phyloP scores from a whole-genome alignment of 2,113 vertebrate species.

The Zonotrichia leucophrys region DNA sequence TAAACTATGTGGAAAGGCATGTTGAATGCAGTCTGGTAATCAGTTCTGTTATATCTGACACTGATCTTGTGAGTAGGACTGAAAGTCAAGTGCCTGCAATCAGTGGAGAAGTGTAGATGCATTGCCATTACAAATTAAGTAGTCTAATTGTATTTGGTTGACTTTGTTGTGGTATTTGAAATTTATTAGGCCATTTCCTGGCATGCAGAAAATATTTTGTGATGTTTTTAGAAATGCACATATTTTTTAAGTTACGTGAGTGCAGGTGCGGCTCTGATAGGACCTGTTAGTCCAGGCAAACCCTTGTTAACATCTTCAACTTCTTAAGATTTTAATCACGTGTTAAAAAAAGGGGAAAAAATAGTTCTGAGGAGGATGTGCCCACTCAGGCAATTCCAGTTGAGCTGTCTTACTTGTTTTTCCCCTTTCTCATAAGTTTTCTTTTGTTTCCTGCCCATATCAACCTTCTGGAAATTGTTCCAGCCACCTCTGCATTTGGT shows the following conservation, averaged over 20 bases:
- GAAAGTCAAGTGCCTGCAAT: slow-evolving; percentile 50
- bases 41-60: neutral
- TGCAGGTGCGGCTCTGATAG: neutral
- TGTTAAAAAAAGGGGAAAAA: rapidly evolving
- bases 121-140: slow-evolving; percentile 33
- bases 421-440: neutral
- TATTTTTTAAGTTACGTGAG: neutral
- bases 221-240: neutral
- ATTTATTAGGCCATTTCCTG: neutral
- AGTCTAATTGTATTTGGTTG: slow-evolving; percentile 28
- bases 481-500: neutral
- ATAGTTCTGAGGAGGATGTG: neutral
- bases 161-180: neutral
- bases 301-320: neutral
- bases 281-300: neutral
- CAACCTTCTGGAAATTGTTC: neutral
- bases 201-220: neutral
- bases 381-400: neutral
- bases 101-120: slow-evolving; percentile 8
- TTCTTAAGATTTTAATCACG: neutral
- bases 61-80: neutral
- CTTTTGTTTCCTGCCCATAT: neutral
- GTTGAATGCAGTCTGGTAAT: neutral
- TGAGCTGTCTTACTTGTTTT: rapidly evolving
- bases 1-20: neutral